These are phyloP conservation scores for Luidia sarsii DNA, from an alignment of 53 echinoderm and acorn worm species.

Conservation along the genomic window DNA sequence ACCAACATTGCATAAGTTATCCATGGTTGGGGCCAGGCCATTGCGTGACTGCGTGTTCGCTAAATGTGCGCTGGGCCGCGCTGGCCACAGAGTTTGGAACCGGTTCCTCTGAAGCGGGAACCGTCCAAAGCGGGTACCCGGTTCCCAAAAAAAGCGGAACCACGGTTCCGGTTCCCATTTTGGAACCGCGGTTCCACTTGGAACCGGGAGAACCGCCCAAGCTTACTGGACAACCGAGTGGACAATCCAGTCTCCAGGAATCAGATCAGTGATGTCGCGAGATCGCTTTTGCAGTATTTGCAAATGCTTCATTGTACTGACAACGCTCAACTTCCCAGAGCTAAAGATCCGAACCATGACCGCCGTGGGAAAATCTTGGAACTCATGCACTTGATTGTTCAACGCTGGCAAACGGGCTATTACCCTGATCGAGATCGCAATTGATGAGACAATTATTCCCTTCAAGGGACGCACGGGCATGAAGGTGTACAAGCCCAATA, in stretches of 20 bases:
- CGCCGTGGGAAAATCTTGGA: conserved; percentile 17
- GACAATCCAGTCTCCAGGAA: neutral
- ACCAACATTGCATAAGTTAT: too few relatives aligned
- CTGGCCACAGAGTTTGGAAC: too few relatives aligned
- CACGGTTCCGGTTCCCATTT: too few relatives aligned
- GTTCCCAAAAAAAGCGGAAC: too few relatives aligned
- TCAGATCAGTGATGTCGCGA: conserved; percentile 18
- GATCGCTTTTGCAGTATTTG: conserved; percentile 24
- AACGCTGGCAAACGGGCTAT: conserved; percentile 10
- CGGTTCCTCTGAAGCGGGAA: too few relatives aligned
- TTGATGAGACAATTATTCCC: conserved; percentile 41
- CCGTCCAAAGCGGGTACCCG: too few relatives aligned
- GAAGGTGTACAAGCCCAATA: conserved; percentile 45
- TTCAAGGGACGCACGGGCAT: conserved; percentile 29
- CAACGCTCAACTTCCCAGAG: conserved; percentile 2
- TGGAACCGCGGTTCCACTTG: too few relatives aligned
- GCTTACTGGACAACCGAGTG: too few relatives aligned
- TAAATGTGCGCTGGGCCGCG: too few relatives aligned
- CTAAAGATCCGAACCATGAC: neutral
- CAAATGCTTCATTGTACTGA: conserved; percentile 34
- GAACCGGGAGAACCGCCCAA: too few relatives aligned
- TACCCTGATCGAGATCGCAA: conserved; percentile 23
- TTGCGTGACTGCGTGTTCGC: too few relatives aligned
- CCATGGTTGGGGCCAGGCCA: too few relatives aligned
- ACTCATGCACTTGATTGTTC: neutral